Conservation (phyloP, 2,113 vertebrate species). For the Pluvianellus socialis region DNA sequence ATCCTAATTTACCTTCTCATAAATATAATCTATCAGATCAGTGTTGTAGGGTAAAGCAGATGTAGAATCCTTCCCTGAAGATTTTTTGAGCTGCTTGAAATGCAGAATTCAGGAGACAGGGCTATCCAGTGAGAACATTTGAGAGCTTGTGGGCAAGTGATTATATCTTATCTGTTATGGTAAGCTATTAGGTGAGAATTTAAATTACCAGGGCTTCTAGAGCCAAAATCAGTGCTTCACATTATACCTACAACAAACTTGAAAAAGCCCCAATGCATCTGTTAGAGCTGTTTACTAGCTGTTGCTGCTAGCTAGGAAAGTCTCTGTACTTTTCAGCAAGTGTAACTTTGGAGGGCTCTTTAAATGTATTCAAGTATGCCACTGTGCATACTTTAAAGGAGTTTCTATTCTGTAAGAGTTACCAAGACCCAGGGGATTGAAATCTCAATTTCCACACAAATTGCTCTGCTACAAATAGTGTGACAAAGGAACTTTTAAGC, state of each 20-base stretch:
- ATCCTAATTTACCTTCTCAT: not conserved
- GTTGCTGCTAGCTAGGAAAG: not conserved
- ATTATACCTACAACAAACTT: not conserved
- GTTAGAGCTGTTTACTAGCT: not conserved
- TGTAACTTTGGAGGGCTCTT: not conserved
- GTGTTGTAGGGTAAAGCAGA: not conserved
- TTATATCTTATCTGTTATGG: not conserved
- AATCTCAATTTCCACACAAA: conserved; percentile 6
- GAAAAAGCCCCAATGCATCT: not conserved
- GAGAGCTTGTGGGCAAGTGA: not conserved
- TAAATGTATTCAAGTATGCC: not conserved
- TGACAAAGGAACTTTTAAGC: not conserved
- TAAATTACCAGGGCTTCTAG: not conserved
- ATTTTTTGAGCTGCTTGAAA: not conserved
- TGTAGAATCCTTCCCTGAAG: not conserved
- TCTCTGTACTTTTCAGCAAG: not conserved
- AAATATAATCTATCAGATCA: not conserved
- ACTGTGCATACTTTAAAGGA: not conserved
- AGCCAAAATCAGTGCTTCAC: not conserved
- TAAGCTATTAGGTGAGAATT: not conserved
- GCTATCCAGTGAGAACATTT: not conserved
- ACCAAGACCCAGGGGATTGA: not conserved
- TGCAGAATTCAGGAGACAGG: not conserved
- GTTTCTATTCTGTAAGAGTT: not conserved
- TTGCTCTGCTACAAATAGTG: not conserved